phyloP scores from a whole-genome alignment of 2,888 invertebrate species.

The Tortrix viridana region DNA sequence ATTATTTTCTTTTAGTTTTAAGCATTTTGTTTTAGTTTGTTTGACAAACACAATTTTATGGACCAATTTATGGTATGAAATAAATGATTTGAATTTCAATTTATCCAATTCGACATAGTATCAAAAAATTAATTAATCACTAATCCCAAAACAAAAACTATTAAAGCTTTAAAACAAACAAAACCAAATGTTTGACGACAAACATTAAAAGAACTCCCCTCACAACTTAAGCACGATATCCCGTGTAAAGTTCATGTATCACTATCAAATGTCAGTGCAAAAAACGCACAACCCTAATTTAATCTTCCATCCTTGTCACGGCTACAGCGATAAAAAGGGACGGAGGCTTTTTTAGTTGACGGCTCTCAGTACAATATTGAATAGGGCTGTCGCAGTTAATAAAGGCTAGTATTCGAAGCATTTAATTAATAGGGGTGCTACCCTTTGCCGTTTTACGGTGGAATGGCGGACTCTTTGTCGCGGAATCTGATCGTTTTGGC shows the following conservation, averaged over 20 bases:
- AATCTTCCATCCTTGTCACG: neutral
- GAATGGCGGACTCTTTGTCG: conserved; percentile 35
- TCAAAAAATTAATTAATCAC: conserved; percentile 20
- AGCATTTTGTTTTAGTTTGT: too few relatives aligned
- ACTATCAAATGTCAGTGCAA: conserved; percentile 29
- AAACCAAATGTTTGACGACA: conserved; percentile 16
- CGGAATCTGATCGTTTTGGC: conserved; percentile 31
- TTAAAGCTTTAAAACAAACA: conserved; percentile 26
- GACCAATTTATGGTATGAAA: too few relatives aligned
- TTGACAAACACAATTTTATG: too few relatives aligned
- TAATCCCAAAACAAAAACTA: conserved; percentile 25
- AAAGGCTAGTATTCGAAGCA: conserved; percentile 34
- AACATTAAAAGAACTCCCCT: conserved; percentile 29
- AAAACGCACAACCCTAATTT: conserved; percentile 20
- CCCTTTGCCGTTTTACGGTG: conserved; percentile 29
- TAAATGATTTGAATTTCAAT: too few relatives aligned
- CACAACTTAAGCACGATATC: neutral
- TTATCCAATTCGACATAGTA: neutral
- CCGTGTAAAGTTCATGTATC: conserved; percentile 30
- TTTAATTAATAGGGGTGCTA: conserved; percentile 36
- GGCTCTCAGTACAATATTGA: conserved; percentile 5
- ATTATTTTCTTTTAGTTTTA: too few relatives aligned
- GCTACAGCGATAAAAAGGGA: neutral
- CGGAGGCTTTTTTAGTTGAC: neutral
- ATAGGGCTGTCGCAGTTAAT: conserved; percentile 37